Conservation (phyloP, 1,140 invertebrate species). For the Olivierus martensii region DNA sequence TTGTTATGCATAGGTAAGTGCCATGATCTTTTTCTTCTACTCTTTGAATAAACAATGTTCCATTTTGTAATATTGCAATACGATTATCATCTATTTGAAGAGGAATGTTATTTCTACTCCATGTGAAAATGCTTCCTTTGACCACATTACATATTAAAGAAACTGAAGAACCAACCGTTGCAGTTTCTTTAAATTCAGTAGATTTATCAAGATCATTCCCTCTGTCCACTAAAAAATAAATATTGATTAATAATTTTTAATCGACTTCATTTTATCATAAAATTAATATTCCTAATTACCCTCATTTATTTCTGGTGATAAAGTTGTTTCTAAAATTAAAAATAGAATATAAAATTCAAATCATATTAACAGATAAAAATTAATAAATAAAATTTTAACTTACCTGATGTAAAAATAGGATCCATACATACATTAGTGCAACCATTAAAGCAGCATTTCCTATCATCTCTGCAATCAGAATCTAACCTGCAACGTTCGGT, state of each 20-base stretch:
- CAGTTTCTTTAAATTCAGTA: no score
- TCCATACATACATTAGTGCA: conserved; percentile 54
- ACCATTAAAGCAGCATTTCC: conserved; percentile 67
- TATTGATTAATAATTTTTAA: no score
- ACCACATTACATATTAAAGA: background rate
- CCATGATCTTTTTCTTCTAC: background rate
- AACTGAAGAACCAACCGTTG: background rate
- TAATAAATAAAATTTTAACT: background rate
- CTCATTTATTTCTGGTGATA: no score
- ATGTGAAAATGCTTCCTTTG: background rate
- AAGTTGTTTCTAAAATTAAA: no score
- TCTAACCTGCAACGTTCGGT: conserved; percentile 59
- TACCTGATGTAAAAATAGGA: conserved; percentile 31
- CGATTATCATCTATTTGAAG: background rate
- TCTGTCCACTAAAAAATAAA: no score
- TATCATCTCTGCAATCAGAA: conserved; percentile 56
- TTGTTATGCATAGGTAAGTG: no score
- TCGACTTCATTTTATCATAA: no score
- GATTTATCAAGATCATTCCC: no score
- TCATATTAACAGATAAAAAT: no score
- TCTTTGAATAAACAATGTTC: background rate
- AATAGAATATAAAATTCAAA: background rate
- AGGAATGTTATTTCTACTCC: background rate
- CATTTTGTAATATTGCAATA: background rate
- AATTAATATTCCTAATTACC: no score